Base-by-base conservation (phyloP, 2,797 vertebrate species). In the Spinus pinus region DNA sequence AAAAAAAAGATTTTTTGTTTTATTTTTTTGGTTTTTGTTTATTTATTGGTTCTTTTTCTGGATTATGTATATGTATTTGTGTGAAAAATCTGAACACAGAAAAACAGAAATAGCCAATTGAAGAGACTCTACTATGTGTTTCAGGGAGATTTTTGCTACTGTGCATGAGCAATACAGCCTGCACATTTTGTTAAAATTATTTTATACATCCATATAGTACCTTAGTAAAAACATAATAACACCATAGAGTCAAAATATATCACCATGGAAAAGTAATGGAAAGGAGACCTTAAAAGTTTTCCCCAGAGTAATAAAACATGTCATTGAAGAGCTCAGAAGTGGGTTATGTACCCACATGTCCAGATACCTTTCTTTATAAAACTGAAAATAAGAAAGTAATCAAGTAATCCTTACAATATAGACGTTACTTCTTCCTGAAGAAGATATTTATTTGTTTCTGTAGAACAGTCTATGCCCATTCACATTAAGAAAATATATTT, bases 141-240 rank as follows among this genome's bases (percentile, higher is more conserved):
- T 83, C 21, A 70, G 25, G 9, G 16, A 79, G 7, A 23, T 49
- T 14, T 57, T 6, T 65, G 12, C 2, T 44, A 44, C 7, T n/a
- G 5, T 71, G 7, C 28, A 14, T 30, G 21, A 73, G n/a, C 11
- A 39, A 64, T 60, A 42, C 10, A 77, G 30, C 4, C 27, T 53
- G 6, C 14, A 66, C 30, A 10, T 77, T 82, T 35, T 60, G 14
- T 66, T 31, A 70, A 92, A 85, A 80, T 73, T 70, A 62, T 89
- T 73, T 85, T 73, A 42, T 77, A 17, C 27, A 31, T 44, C 22
- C 27, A 30, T 69, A 44, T 27, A 84, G 9, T 7, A 77, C 28
- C 27, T 66, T 49, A 70, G 21, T 71, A 51, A 93, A 86, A 90
- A n/a, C 27, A 25, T 78, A 93, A 57, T 44, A 94, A 37, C 33